Percentiles rank a stretch among this genome's conserved stretches.
phyloP scores from a whole-genome alignment of 2,888 invertebrate species.

The Pristionchus maxplancki region DNA sequence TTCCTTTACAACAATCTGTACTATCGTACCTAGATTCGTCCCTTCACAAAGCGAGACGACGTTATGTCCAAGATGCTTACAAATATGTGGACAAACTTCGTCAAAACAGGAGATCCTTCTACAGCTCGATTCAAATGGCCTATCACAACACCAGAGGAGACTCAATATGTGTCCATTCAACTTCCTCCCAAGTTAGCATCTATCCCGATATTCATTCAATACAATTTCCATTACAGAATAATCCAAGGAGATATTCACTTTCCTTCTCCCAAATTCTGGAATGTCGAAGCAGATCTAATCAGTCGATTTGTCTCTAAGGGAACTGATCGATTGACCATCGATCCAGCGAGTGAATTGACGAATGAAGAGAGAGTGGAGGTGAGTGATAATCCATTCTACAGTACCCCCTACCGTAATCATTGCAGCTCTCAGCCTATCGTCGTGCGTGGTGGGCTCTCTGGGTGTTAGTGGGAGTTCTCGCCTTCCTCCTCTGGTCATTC shows the following conservation, averaged over 20 bases:
- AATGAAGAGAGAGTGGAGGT: slow-evolving; percentile 73
- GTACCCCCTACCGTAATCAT: slow-evolving; percentile 11
- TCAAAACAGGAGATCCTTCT: slow-evolving; percentile 68
- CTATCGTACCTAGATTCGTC: slow-evolving; percentile 63
- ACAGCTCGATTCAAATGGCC: slow-evolving; percentile 72
- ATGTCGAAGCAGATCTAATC: slow-evolving; percentile 70
- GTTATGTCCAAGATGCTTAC: slow-evolving; percentile 72
- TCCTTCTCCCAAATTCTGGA: slow-evolving; percentile 76
- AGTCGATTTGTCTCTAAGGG: slow-evolving; percentile 63
- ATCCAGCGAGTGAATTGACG: slow-evolving; percentile 67
- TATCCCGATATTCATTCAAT: background rate
- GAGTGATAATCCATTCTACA: background rate
- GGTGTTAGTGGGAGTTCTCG: slow-evolving; percentile 74
- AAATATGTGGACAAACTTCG: slow-evolving; percentile 74
- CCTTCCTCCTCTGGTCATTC: slow-evolving; percentile 71
- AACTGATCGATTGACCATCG: slow-evolving; percentile 57
- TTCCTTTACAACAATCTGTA: background rate
- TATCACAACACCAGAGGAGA: slow-evolving; percentile 61
- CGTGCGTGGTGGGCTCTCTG: slow-evolving; percentile 77
- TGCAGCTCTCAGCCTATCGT: slow-evolving; percentile 71
- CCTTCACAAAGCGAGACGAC: slow-evolving; percentile 73
- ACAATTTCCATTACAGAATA: slow-evolving; percentile 58
- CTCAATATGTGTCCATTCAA: slow-evolving; percentile 68
- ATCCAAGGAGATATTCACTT: slow-evolving; percentile 72
- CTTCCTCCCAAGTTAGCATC: slow-evolving; percentile 71